Percentiles rank a stretch among this genome's conserved stretches.
Evolutionary conservation across 2,888 invertebrate genomes (phyloP).

Genomic region (Steinernema hermaphroditum): DNA sequence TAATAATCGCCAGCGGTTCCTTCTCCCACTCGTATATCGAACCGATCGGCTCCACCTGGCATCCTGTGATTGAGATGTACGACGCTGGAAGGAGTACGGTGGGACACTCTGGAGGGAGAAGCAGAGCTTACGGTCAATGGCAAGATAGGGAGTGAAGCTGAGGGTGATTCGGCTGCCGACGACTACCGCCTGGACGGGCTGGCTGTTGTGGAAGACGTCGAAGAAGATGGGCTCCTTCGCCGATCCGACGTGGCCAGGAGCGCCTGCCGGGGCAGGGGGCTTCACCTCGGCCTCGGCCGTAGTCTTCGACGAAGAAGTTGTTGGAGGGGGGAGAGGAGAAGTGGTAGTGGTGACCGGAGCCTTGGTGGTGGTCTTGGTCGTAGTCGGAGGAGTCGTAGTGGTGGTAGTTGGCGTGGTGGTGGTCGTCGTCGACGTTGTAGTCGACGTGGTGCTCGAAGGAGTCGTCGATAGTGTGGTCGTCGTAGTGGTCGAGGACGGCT

Average conservation of each 20-base stretch:
- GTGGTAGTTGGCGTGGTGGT: conserved; percentile 37
- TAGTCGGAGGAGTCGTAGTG: conserved; percentile 34
- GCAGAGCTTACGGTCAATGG: conserved; percentile 59
- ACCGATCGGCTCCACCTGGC: conserved; percentile 65
- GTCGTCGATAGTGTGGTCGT: conserved; percentile 29
- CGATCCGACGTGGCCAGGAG: conserved; percentile 30
- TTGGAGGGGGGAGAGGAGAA: conserved; percentile 18
- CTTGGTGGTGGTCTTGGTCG: conserved; percentile 33
- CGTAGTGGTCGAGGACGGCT: conserved; percentile 31
- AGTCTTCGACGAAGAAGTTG: conserved; percentile 29
- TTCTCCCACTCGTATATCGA: conserved; percentile 65
- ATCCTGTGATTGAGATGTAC: conserved; percentile 63
- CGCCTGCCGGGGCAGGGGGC: conserved; percentile 20
- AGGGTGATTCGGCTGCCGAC: conserved; percentile 64
- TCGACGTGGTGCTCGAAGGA: conserved; percentile 27
- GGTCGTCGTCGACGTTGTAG: conserved; percentile 39
- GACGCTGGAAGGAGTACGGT: conserved; percentile 48
- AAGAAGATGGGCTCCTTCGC: conserved; percentile 58
- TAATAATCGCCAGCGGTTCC: conserved; percentile 65
- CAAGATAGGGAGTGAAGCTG: conserved; percentile 63
- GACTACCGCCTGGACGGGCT: conserved; percentile 65
- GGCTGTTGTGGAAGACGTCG: conserved; percentile 66
- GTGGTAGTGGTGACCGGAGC: conserved; percentile 35
- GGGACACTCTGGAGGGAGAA: too few relatives aligned
- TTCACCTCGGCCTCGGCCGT: not conserved